Evolutionary conservation across 2,888 invertebrate genomes (phyloP).

Genomic region (Lydus trimaculatus): DNA sequence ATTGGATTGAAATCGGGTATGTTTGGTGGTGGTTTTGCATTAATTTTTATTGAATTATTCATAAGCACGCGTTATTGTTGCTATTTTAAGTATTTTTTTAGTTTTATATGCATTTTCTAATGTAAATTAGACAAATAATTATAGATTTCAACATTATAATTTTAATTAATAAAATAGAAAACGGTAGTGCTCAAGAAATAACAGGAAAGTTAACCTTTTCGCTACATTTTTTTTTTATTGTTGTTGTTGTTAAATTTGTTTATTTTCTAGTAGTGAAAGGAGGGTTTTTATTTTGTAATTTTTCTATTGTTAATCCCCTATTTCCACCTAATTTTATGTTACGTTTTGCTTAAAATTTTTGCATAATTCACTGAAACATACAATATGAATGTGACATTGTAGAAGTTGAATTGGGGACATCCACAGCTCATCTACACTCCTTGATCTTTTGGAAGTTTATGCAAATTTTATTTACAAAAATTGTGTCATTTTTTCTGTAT

Average conservation of each 20-base stretch:
- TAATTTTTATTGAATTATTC: background rate
- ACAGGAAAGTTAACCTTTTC: background rate
- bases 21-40: too few relatives aligned
- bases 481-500: too few relatives aligned
- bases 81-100: too few relatives aligned
- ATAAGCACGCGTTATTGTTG: background rate
- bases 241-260: background rate
- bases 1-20: too few relatives aligned
- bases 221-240: background rate
- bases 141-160: constrained; percentile 4
- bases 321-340: background rate
- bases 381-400: too few relatives aligned
- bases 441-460: too few relatives aligned
- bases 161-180: constrained; percentile 2
- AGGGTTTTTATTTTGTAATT: too few relatives aligned
- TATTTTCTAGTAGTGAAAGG: background rate
- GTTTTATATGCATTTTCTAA: background rate
- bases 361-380: background rate
- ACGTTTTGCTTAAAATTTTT: background rate
- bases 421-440: too few relatives aligned
- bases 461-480: too few relatives aligned
- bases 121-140: background rate
- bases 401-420: background rate
- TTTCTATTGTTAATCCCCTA: too few relatives aligned
- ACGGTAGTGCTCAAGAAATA: background rate